Evolutionary conservation across 2,797 vertebrate genomes (phyloP).

Genomic region (Danio aesculapii): DNA sequence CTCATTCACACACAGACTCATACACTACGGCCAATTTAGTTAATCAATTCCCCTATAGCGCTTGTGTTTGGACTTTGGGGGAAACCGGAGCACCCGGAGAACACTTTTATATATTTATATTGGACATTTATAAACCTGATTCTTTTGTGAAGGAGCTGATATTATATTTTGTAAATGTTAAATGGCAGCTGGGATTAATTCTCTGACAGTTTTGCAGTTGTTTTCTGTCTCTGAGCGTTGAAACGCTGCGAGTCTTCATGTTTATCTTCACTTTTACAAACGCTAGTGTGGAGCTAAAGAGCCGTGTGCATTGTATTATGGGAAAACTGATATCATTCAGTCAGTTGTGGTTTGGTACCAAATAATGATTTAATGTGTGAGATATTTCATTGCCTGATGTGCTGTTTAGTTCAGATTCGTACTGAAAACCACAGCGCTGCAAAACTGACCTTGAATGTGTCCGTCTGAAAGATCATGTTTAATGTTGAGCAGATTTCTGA

Average conservation of each 20-base stretch:
- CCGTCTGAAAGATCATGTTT: not conserved
- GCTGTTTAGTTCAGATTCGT: constrained; percentile 4
- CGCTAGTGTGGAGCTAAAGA: not conserved
- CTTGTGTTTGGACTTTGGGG: too few species aligned
- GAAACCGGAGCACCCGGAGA: too few species aligned
- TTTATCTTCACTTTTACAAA: not conserved
- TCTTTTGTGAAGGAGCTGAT: too few species aligned
- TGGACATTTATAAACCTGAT: too few species aligned
- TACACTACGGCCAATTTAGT: too few species aligned
- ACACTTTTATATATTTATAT: too few species aligned
- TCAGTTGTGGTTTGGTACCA: not conserved
- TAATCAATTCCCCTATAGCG: too few species aligned
- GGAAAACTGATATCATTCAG: constrained; percentile 8
- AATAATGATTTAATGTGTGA: constrained; percentile 29
- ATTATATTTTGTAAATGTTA: too few species aligned
- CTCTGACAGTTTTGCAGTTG: not conserved
- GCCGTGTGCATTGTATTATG: not conserved
- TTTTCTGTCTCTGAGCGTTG: not conserved
- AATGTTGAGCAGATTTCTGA: not conserved
- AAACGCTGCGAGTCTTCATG: not conserved
- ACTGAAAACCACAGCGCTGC: constrained; percentile 13
- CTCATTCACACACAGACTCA: too few species aligned
- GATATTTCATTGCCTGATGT: constrained; percentile 1
- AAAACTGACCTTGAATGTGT: not conserved
- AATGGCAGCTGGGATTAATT: too few species aligned